These are phyloP conservation scores for Dolichopus griseipennis DNA, from an alignment of 2,888 invertebrate species.

Conservation along the genomic window DNA sequence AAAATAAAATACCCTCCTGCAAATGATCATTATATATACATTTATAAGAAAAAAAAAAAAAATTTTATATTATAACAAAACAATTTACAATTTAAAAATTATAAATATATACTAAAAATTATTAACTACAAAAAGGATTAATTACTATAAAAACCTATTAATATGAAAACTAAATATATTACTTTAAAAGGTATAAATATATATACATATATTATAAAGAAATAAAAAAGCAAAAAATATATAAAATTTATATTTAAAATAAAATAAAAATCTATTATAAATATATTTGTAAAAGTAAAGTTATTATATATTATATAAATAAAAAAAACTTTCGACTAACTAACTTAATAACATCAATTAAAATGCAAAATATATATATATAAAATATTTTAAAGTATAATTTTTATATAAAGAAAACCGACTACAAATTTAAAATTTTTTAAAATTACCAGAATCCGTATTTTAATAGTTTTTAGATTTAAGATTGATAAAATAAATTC, in stretches of 20 bases:
- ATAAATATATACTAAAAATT: too few species aligned
- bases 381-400: not conserved
- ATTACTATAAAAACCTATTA: too few species aligned
- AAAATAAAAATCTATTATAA: not conserved
- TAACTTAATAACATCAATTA: not conserved
- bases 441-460: not conserved
- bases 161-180: too few species aligned
- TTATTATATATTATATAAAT: not conserved
- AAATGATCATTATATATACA: too few species aligned
- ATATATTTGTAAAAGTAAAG: too few species aligned
- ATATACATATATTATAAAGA: too few species aligned
- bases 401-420: slow-evolving; percentile 1
- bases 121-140: too few species aligned
- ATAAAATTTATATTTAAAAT: not conserved
- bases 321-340: not conserved
- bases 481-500: not conserved
- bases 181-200: too few species aligned
- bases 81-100: too few species aligned
- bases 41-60: too few species aligned
- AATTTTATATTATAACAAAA: too few species aligned
- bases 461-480: not conserved
- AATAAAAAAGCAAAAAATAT: not conserved
- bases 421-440: not conserved
- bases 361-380: not conserved
- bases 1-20: too few species aligned